A percentile compares a stretch with the other conserved stretches of the same genome.
phyloP scores from a whole-genome alignment of 2,888 invertebrate genomes.

The Ryuthela nishihirai region DNA sequence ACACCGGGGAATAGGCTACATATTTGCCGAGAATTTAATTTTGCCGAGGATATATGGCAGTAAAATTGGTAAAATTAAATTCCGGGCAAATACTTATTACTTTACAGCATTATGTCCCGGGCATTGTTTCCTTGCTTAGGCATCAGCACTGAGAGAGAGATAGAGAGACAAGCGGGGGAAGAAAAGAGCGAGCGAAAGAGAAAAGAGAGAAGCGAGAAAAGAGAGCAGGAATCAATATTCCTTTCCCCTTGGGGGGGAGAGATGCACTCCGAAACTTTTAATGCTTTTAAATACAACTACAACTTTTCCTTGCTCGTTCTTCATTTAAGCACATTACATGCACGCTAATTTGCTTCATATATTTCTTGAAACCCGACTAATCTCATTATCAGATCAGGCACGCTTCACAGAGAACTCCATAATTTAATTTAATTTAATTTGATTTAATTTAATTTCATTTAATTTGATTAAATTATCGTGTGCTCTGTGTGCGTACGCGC shows the following conservation, averaged over 20 bases:
- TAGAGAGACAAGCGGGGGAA: conserved; percentile 37
- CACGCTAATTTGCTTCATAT: conserved; percentile 40
- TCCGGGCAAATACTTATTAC: conserved; percentile 39
- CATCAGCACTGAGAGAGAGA: not conserved
- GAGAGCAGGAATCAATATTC: conserved; percentile 36
- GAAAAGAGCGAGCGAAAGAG: conserved; percentile 17
- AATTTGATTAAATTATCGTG: conserved; percentile 39
- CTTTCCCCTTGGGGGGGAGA: not conserved
- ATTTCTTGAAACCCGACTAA: conserved; percentile 39
- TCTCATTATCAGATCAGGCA: conserved; percentile 39
- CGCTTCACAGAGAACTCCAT: conserved; percentile 30
- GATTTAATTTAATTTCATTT: conserved; percentile 40
- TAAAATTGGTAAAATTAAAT: conserved; percentile 39
- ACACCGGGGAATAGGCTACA: conserved; percentile 37
- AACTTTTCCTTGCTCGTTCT: conserved; percentile 35
- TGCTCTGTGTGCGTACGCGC: no score
- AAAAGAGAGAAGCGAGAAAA: conserved; percentile 19
- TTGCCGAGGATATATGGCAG: conserved; percentile 36
- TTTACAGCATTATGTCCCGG: conserved; percentile 38
- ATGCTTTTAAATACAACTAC: conserved; percentile 39
- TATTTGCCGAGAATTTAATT: conserved; percentile 40
- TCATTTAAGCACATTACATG: conserved; percentile 39
- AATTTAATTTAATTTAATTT: conserved; percentile 40
- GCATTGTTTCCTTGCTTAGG: conserved; percentile 31
- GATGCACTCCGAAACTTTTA: conserved; percentile 36